Conservation (phyloP, 2,888 invertebrate genomes). For the Heliconius ismenius region DNA sequence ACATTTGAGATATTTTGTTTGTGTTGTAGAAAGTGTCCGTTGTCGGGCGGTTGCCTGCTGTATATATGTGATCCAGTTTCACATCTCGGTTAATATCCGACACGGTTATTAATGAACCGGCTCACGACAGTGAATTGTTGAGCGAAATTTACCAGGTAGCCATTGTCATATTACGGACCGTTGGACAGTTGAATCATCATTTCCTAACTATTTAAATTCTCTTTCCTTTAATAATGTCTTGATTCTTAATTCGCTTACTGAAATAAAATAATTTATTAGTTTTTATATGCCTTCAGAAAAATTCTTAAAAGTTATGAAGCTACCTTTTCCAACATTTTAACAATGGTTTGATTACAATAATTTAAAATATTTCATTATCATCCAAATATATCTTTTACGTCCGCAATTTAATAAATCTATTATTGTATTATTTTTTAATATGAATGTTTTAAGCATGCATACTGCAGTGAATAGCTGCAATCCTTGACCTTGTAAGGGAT, state of each 20-base stretch:
- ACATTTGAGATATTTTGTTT: slow-evolving; percentile 75
- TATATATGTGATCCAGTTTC: slow-evolving; percentile 72
- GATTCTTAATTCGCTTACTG: slow-evolving; percentile 35
- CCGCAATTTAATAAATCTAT: neutral
- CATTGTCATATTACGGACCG: slow-evolving; percentile 53
- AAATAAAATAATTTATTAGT: slow-evolving; percentile 1
- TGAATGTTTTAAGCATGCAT: slow-evolving; percentile 20
- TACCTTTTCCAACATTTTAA: neutral
- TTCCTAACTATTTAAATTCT: slow-evolving; percentile 43
- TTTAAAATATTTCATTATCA: neutral
- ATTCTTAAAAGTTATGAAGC: neutral
- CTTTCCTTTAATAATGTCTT: slow-evolving; percentile 47
- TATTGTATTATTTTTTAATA: neutral
- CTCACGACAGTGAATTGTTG: slow-evolving; percentile 65
- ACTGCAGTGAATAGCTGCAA: slow-evolving; percentile 44
- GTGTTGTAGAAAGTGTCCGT: slow-evolving; percentile 78
- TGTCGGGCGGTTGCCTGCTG: slow-evolving; percentile 62
- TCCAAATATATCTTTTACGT: neutral
- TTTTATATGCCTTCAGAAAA: neutral
- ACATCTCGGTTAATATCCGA: slow-evolving; percentile 62
- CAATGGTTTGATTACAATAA: neutral
- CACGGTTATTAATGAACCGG: slow-evolving; percentile 70
- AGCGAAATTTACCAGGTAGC: slow-evolving; percentile 59
- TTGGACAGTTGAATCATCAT: slow-evolving; percentile 58
- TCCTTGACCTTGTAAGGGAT: slow-evolving; percentile 56